Conservation (phyloP, 2,797 vertebrate genomes). For the Pseudochirops corinnae region DNA sequence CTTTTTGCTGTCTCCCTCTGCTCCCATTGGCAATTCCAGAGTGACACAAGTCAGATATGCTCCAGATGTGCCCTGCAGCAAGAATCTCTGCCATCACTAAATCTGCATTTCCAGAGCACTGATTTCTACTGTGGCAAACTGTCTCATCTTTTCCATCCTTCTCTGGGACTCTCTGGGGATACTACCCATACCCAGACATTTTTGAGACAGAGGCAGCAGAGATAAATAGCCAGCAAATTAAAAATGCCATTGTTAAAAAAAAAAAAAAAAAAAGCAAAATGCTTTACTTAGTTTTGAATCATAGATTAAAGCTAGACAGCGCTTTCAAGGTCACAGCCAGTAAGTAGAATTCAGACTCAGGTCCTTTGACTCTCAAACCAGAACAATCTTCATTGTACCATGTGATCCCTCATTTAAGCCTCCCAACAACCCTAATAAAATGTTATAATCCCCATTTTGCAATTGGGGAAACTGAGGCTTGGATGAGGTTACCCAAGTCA, state of each 20-base stretch:
- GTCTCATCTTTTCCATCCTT: constrained; percentile 15
- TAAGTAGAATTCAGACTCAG: not conserved
- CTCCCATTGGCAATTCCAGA: constrained; percentile 40
- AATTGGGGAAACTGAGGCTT: not conserved
- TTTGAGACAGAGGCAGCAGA: constrained; percentile 34
- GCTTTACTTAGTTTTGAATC: not conserved
- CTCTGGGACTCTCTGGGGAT: constrained; percentile 12
- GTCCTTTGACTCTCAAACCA: not conserved
- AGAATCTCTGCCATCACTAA: constrained; percentile 28
- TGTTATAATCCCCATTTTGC: not conserved
- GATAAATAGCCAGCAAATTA: constrained; percentile 32
- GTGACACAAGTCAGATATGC: constrained; percentile 54
- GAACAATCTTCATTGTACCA: not conserved
- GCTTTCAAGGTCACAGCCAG: not conserved
- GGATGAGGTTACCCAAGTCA: not conserved
- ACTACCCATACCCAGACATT: constrained; percentile 29
- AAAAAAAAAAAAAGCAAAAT: not conserved
- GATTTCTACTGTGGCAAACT: not conserved
- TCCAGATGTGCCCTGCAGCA: constrained; percentile 67
- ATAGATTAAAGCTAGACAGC: not conserved
- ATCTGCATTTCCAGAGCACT: constrained; percentile 60
- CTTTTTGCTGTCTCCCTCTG: constrained; percentile 1
- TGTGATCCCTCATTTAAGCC: not conserved
- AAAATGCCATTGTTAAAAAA: not conserved
- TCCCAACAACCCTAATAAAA: not conserved